Evolutionary conservation across 2,113 vertebrate species (phyloP), one percentile per base, ranked within the genome.

Genomic region (Tenebrosternarchus preto): DNA sequence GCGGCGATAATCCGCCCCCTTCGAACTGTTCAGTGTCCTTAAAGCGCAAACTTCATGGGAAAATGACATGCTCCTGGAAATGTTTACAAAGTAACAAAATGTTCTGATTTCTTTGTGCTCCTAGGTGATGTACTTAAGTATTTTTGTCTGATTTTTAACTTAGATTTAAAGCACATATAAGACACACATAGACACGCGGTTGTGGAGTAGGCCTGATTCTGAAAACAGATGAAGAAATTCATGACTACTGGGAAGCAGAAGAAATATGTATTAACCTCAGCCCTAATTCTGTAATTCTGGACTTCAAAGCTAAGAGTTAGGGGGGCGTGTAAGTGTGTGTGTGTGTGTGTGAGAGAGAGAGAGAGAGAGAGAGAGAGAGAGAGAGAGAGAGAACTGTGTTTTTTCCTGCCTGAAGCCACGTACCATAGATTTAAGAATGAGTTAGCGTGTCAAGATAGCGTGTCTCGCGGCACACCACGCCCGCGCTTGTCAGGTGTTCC

Each of bases 361-460:
- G 69, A 29, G 20, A 19, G 75, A 29, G 75, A 24, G 50, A 8
- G 27, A 12, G 61, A 55, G 33, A 33, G 76, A 68, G 64, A 57
- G 36, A 50, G 33, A 4, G 24, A 36, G 50, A 24, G 64, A 1
- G 77, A 27, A 24, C 50, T 50, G 80, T 22, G 71, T 75, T 77
- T 86, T 88, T 89, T 82, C 84, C 66, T 53, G 87, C 90, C 88
- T 50, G 76, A 86, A 89, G 93, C 92, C 74, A 86, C 20, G 80
- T 83, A 88, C 67, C 89, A 83, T 83, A 85, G 85, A 92, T 94
- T 93, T 92, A 92, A 92, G 92, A 93, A 93, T 92, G 92, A 93
- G 91, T 88, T 94, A 89, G 93, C 92, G 92, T 94, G 93, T 94
- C 88, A 94, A 92, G 91, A 87, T 90, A 88, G 89, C 91, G 90